Conservation (phyloP, 2,113 vertebrate genomes). For the Rhadina sibilatrix region DNA sequence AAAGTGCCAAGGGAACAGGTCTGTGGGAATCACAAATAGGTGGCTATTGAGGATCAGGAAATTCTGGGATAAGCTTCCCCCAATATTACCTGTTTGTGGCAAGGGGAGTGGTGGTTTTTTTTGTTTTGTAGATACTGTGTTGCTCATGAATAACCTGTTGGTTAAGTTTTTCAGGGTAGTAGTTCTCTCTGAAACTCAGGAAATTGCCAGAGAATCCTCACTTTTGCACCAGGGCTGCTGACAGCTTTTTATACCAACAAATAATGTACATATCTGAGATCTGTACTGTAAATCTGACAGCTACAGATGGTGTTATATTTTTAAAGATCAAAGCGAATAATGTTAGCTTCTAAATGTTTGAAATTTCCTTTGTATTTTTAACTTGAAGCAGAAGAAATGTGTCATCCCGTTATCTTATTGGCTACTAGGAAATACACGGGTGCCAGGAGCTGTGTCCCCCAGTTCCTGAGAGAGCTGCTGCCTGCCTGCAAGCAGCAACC, state of each 20-base stretch:
- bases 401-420: not conserved
- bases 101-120: not conserved
- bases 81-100: not conserved
- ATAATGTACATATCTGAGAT: not conserved
- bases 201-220: not conserved
- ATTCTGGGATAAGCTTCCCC: not conserved
- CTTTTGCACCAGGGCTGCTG: not conserved
- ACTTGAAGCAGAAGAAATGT: constrained; percentile 12
- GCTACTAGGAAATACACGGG: not conserved
- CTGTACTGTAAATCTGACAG: constrained; percentile 31
- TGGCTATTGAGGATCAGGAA: not conserved
- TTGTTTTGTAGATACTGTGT: not conserved
- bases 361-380: constrained; percentile 47
- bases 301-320: constrained; percentile 48
- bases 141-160: not conserved
- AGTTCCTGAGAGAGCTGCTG: not conserved
- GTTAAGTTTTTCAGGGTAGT: not conserved
- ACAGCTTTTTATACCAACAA: constrained; percentile 28
- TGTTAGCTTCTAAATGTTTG: constrained; percentile 10
- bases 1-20: not conserved
- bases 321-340: constrained; percentile 35
- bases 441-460: not conserved
- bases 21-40: not conserved
- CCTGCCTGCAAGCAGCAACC: not conserved
- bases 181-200: not conserved